These are phyloP conservation scores for Crocallis elinguaria DNA, from an alignment of 2,888 invertebrate species.

Conservation along the genomic window DNA sequence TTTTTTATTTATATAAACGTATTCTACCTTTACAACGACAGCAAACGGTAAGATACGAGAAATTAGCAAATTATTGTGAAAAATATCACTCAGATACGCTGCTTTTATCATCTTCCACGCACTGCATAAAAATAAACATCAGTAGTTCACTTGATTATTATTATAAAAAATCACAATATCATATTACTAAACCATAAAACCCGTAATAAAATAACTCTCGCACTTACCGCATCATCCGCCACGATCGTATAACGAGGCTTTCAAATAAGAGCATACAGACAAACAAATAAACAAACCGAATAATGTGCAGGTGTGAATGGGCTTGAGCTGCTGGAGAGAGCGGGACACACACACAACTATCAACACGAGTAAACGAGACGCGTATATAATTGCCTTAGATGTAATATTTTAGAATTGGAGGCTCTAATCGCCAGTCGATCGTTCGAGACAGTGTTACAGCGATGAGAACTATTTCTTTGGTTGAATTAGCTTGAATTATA, in stretches of 20 bases:
- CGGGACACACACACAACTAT: slow-evolving; percentile 48
- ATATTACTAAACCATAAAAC: no score
- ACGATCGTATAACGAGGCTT: slow-evolving; percentile 43
- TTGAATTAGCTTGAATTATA: slow-evolving; percentile 10
- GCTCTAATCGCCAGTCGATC: slow-evolving; percentile 37
- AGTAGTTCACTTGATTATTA: no score
- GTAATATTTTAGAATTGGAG: slow-evolving; percentile 36
- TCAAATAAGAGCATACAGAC: slow-evolving; percentile 63
- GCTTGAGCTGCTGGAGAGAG: slow-evolving; percentile 65
- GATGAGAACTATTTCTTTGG: slow-evolving; percentile 23
- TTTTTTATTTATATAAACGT: no score
- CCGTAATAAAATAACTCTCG: slow-evolving; percentile 12
- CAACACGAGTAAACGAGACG: slow-evolving; percentile 50
- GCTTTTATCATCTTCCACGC: no score
- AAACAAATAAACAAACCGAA: slow-evolving; percentile 74
- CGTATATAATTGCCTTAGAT: slow-evolving; percentile 33
- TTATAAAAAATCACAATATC: no score
- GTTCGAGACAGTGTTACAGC: slow-evolving; percentile 26
- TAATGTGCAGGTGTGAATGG: slow-evolving; percentile 78
- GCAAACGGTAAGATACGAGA: no score
- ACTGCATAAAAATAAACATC: no score
- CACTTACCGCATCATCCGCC: slow-evolving; percentile 45
- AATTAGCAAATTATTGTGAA: no score
- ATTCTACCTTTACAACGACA: no score
- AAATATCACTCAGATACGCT: no score